Evolutionary conservation across 1,140 invertebrate genomes (phyloP).

Genomic region (Heterodera carotae): DNA sequence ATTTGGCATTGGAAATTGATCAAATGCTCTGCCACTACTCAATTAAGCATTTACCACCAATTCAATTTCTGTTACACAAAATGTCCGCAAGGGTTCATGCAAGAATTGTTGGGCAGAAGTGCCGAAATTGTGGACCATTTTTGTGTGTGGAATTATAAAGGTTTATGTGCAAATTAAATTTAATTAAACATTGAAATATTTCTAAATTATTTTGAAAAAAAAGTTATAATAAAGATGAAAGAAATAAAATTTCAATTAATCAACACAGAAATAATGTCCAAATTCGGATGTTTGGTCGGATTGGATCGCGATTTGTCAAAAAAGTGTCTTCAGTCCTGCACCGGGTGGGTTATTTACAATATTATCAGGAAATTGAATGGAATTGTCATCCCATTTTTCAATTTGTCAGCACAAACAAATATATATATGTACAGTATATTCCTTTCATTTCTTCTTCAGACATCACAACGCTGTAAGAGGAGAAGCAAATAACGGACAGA

Average conservation of each 20-base stretch:
- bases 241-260: constrained; percentile 21
- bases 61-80: constrained; percentile 60
- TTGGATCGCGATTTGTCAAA: constrained; percentile 47
- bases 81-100: constrained; percentile 62
- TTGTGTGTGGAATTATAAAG: constrained; percentile 64
- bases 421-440: too few species aligned
- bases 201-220: not conserved
- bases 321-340: constrained; percentile 57
- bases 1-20: too few species aligned
- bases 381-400: too few species aligned
- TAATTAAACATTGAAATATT: constrained; percentile 5
- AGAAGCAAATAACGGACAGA: not conserved
- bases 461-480: not conserved
- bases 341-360: constrained; percentile 13
- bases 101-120: constrained; percentile 55
- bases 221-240: not conserved
- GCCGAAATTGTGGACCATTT: constrained; percentile 64
- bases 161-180: constrained; percentile 38
- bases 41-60: constrained; percentile 58
- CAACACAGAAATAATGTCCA: constrained; percentile 53
- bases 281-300: constrained; percentile 57
- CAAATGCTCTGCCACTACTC: constrained; percentile 14
- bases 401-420: too few species aligned
- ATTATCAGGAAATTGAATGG: too few species aligned
- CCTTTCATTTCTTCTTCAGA: too few species aligned